Conservation (phyloP, 2,888 invertebrate genomes). For the Heliconius charithonia region DNA sequence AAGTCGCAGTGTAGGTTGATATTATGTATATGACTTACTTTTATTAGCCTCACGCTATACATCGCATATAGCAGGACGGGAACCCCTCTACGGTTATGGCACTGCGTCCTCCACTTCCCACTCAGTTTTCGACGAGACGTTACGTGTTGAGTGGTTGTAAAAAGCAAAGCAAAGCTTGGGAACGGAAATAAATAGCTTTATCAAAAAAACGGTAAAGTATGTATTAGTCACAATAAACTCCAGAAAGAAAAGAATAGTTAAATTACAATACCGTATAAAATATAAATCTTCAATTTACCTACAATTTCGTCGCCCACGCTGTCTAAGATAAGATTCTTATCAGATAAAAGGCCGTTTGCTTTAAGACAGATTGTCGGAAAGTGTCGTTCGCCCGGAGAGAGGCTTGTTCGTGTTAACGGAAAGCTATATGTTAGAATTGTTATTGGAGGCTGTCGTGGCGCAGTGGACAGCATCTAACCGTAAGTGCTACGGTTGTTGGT, state of each 20-base stretch:
- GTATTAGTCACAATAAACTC: neutral
- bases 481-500: neutral
- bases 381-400: conserved; percentile 25
- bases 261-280: conserved; percentile 2
- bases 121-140: too few relatives aligned
- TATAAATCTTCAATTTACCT: conserved; percentile 46
- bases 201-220: too few relatives aligned
- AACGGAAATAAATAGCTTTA: too few relatives aligned
- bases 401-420: conserved; percentile 17
- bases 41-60: neutral
- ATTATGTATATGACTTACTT: too few relatives aligned
- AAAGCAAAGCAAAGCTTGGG: too few relatives aligned
- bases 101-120: too few relatives aligned
- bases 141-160: too few relatives aligned
- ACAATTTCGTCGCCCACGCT: conserved; percentile 47
- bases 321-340: conserved; percentile 43
- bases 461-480: neutral
- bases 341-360: conserved; percentile 43
- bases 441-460: neutral
- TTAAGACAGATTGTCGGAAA: conserved; percentile 43
- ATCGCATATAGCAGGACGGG: too few relatives aligned
- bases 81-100: too few relatives aligned
- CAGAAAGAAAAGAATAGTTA: neutral
- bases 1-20: too few relatives aligned
- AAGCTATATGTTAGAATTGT: conserved; percentile 15